Percentiles rank a stretch among this genome's conserved stretches.
Evolutionary conservation across 2,113 vertebrate genomes (phyloP).

Genomic region (Proterorhinus semilunaris): DNA sequence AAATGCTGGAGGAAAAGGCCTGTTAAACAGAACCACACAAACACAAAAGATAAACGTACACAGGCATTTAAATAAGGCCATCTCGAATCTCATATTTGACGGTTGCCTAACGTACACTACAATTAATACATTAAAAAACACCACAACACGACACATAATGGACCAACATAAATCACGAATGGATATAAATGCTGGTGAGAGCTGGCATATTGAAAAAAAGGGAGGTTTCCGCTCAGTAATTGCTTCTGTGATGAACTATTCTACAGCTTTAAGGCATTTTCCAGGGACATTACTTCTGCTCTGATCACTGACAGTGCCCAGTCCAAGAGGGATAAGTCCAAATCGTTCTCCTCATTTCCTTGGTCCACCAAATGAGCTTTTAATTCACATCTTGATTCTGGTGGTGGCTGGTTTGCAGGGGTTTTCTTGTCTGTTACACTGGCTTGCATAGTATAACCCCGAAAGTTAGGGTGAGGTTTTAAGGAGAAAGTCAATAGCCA

Average conservation of each 20-base stretch:
- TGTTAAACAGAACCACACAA: too few species aligned
- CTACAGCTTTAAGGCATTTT: slow-evolving; percentile 17
- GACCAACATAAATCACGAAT: slow-evolving; percentile 1
- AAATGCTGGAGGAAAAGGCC: too few species aligned
- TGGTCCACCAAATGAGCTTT: background rate
- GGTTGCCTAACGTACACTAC: too few species aligned
- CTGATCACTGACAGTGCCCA: background rate
- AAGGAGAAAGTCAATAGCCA: too few species aligned
- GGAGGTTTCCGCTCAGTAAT: background rate
- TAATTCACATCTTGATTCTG: background rate
- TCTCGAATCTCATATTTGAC: too few species aligned
- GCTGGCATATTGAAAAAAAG: background rate
- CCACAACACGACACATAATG: background rate
- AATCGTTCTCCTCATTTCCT: slow-evolving; percentile 7
- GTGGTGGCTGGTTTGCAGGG: too few species aligned
- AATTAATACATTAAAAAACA: background rate
- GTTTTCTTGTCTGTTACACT: too few species aligned
- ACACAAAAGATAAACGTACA: too few species aligned
- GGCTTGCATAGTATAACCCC: too few species aligned
- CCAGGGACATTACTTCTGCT: background rate
- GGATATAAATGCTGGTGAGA: background rate
- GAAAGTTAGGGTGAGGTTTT: too few species aligned
- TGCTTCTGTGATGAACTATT: slow-evolving; percentile 14
- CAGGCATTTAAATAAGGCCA: too few species aligned
- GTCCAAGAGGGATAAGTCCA: slow-evolving; percentile 3